phyloP scores from a whole-genome alignment of 53 echinoderm and acorn worm species.

The Mesocentrotus franciscanus region DNA sequence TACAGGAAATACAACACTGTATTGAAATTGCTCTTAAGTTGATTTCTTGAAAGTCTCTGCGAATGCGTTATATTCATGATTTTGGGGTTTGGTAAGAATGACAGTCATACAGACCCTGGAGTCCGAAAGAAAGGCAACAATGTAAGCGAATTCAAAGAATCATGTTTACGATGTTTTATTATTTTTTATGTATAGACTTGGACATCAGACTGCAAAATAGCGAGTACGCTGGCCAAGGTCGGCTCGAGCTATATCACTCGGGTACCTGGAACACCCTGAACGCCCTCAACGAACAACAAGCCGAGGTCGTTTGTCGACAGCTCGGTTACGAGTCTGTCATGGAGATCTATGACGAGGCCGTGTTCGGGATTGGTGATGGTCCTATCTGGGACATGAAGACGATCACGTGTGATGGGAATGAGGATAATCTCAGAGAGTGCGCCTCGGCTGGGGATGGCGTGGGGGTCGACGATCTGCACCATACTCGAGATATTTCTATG shows the following conservation, averaged over 20 bases:
- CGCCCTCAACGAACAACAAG: neutral
- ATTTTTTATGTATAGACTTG: neutral
- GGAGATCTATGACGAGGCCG: constrained; percentile 44
- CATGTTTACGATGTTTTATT: neutral
- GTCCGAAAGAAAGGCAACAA: too few relatives aligned
- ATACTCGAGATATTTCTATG: constrained; percentile 22
- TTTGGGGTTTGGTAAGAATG: too few relatives aligned
- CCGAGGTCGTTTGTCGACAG: constrained; percentile 42
- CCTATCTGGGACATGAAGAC: neutral
- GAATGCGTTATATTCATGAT: too few relatives aligned
- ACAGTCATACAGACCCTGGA: too few relatives aligned
- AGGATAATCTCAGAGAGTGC: constrained; percentile 33
- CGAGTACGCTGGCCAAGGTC: constrained; percentile 19
- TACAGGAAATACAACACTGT: too few relatives aligned
- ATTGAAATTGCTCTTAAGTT: too few relatives aligned
- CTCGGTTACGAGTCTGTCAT: constrained; percentile 55
- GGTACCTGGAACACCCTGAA: neutral
- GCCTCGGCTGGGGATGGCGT: neutral
- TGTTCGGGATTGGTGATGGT: constrained; percentile 18
- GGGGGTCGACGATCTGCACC: neutral
- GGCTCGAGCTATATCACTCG: neutral
- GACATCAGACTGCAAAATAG: neutral
- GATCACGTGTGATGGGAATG: neutral
- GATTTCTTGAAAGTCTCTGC: too few relatives aligned
- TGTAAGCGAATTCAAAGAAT: too few relatives aligned